Evolutionary conservation across 2,888 invertebrate species (phyloP), one percentile per base, ranked within the genome.

Genomic region (Limnephilus rhombicus): DNA sequence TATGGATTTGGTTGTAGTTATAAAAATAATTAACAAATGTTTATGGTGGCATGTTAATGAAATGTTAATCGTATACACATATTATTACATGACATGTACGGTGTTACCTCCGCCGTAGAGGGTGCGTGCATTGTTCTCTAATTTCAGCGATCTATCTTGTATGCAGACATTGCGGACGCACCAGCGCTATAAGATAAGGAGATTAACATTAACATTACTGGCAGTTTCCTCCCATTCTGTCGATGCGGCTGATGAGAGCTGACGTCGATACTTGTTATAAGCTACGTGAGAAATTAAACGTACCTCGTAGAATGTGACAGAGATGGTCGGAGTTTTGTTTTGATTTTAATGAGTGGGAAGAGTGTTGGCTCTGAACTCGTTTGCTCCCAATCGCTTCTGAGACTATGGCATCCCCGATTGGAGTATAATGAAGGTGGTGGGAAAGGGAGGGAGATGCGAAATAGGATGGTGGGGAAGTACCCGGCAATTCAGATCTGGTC

Each of bases 151-250:
- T 37, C 83, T 4, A n/a, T 68, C 68, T 7, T 68, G 68, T 68
- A 68, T 68, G 68, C 68, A 68, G 82, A 31, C 82, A 13, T 13
- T 68, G 68, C n/a, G 24, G 82, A 31, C 82, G 82, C 31, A 15
- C 34, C 82, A 24, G 4, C 34, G 15, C 82, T 13, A 83, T 83
- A 31, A 34, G 37, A 83, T n/a, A 83, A 37, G 24, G 83, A 37
- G 83, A 83, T 41, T 9, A 34, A 34, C 82, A 82, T 24, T 82
- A 68, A 34, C 82, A 82, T 24, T 82, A 68, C 24, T 7, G 82
- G 24, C 82, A 24, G 68, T 68, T 34, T 83, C 83, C 83, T 83
- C 24, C 83, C 34, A 41, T 83, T 83, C 83, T 41, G 34, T 83
- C 37, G 68, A 68, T 24, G 24, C 68, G 5, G 68, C 68, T 24